Conservation (phyloP, 2,888 invertebrate genomes). For the Acronicta alni region DNA sequence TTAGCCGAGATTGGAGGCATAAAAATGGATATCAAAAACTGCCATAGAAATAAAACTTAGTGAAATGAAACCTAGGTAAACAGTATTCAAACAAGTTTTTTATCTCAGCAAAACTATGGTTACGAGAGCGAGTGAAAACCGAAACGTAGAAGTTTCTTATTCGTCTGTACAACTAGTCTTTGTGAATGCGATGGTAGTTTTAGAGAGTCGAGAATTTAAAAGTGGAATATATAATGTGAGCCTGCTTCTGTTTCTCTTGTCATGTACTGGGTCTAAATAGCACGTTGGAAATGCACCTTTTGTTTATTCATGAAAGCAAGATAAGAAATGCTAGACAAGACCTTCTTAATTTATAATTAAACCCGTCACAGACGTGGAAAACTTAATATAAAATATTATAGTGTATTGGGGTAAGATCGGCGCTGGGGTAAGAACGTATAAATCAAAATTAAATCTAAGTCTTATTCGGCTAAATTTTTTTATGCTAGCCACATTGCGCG, state of each 20-base stretch:
- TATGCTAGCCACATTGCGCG: too few relatives aligned
- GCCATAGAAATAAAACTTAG: neutral
- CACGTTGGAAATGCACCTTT: conserved; percentile 2
- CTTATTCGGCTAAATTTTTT: too few relatives aligned
- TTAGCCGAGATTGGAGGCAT: too few relatives aligned
- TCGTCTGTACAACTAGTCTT: conserved; percentile 5
- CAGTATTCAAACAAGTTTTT: conserved; percentile 1
- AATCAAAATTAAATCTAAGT: too few relatives aligned
- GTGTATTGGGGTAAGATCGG: too few relatives aligned
- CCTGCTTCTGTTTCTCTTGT: neutral
- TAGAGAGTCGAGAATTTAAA: conserved; percentile 2
- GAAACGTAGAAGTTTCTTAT: neutral
- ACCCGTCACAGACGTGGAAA: neutral
- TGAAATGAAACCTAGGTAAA: neutral
- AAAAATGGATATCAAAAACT: neutral
- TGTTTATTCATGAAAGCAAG: neutral
- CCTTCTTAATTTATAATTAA: neutral
- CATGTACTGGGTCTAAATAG: neutral
- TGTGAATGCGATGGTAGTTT: conserved; percentile 2
- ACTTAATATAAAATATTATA: too few relatives aligned
- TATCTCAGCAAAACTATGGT: neutral
- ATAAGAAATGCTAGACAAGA: neutral
- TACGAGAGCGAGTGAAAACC: neutral
- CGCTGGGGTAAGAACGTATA: too few relatives aligned
- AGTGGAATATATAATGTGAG: conserved; percentile 2